Percentiles rank a stretch among this genome's conserved stretches.
Evolutionary conservation across 2,113 vertebrate genomes (phyloP).

Genomic region (Crotalus viridis): DNA sequence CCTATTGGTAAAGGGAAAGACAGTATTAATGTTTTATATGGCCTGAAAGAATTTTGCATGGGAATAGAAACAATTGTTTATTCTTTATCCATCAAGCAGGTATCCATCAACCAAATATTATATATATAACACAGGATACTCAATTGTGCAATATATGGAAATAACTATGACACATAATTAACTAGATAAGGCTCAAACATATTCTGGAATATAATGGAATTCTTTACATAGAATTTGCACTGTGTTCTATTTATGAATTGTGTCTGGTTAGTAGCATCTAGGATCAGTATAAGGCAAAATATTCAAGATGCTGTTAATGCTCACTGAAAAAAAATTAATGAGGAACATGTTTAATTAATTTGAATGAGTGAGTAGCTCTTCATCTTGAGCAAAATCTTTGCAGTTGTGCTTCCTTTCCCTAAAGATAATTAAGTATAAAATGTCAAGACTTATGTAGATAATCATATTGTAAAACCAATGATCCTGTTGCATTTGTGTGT

Average conservation of each 20-base stretch:
- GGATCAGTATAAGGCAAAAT: neutral
- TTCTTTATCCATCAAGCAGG: neutral
- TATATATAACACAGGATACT: neutral
- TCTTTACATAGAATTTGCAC: neutral
- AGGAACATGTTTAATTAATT: conserved; percentile 30
- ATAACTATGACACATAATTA: neutral
- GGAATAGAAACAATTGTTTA: neutral
- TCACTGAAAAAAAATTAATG: conserved; percentile 18
- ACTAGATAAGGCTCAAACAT: neutral
- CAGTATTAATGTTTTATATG: neutral
- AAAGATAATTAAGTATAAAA: conserved; percentile 19
- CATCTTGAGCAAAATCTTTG: conserved; percentile 28
- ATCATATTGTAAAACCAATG: conserved; percentile 34
- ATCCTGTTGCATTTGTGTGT: conserved; percentile 7
- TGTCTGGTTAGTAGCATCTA: neutral
- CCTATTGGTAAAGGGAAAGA: neutral
- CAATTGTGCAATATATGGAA: neutral
- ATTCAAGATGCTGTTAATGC: conserved; percentile 11
- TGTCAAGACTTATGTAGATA: conserved; percentile 29
- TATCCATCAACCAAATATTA: neutral
- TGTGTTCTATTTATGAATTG: neutral
- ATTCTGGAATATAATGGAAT: neutral
- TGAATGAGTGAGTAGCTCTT: conserved; percentile 37
- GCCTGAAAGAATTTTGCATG: neutral
- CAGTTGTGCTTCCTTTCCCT: conserved; percentile 34